phyloP scores from a whole-genome alignment of 2,797 vertebrate species.

The Sebastes kiyomatsui region DNA sequence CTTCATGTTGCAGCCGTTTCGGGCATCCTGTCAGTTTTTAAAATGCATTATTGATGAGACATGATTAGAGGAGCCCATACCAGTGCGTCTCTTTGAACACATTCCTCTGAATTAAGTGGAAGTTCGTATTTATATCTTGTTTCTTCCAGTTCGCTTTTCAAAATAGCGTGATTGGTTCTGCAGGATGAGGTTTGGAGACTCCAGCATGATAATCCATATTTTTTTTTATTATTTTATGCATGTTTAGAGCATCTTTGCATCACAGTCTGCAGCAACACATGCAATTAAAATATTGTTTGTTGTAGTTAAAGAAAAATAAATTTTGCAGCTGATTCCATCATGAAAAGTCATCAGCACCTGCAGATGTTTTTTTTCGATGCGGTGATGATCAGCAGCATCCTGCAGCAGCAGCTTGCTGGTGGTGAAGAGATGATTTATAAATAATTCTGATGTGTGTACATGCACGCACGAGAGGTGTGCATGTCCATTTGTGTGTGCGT shows the following conservation, averaged over 20 bases:
- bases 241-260: background rate
- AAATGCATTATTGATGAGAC: constrained; percentile 84
- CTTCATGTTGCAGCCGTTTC: constrained; percentile 73
- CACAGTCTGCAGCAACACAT: background rate
- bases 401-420: background rate
- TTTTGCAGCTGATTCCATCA: background rate
- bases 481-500: background rate
- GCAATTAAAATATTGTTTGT: background rate
- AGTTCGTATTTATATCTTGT: constrained; percentile 76
- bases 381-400: constrained; percentile 31
- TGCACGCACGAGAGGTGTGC: background rate
- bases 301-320: background rate
- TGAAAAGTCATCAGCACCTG: background rate
- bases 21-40: constrained; percentile 82
- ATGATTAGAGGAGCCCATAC: constrained; percentile 79
- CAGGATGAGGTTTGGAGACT: background rate
- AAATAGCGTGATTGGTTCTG: constrained; percentile 32
- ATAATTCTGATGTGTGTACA: constrained; percentile 23
- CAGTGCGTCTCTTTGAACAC: constrained; percentile 79
- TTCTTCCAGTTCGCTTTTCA: constrained; percentile 57
- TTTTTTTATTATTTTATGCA: background rate
- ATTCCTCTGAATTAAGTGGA: constrained; percentile 80
- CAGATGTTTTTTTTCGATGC: constrained; percentile 5
- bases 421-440: constrained; percentile 6
- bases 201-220: background rate